Percentiles rank a stretch among this genome's conserved stretches.
phyloP scores from a whole-genome alignment of 2,888 invertebrate species.

The Dastarcus helophoroides region DNA sequence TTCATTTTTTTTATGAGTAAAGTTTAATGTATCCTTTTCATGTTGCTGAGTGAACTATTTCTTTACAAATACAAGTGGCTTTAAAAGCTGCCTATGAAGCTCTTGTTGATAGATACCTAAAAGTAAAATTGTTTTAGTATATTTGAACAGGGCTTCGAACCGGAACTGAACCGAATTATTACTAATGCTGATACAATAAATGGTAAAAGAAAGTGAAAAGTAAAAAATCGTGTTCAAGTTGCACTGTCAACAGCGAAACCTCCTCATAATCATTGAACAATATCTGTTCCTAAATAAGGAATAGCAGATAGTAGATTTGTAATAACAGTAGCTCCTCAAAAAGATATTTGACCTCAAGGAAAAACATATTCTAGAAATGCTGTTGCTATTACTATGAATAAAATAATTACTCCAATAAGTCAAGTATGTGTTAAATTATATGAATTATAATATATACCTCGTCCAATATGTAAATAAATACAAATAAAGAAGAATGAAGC shows the following conservation, averaged over 20 bases:
- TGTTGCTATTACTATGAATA: constrained; percentile 56
- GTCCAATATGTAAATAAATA: constrained; percentile 55
- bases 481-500: constrained; percentile 64
- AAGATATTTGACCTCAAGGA: constrained; percentile 73
- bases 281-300: constrained; percentile 49
- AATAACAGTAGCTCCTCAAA: constrained; percentile 72
- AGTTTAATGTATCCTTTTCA: too few species aligned
- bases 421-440: constrained; percentile 45
- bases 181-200: too few species aligned
- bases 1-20: too few species aligned
- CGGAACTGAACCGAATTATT: too few species aligned
- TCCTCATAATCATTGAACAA: constrained; percentile 65
- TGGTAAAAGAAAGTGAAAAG: too few species aligned
- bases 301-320: constrained; percentile 59
- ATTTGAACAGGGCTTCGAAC: too few species aligned
- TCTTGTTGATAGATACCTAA: too few species aligned
- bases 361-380: constrained; percentile 70
- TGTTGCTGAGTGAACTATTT: too few species aligned
- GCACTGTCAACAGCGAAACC: constrained; percentile 64
- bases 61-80: too few species aligned
- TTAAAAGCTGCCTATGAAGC: too few species aligned
- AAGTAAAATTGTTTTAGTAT: too few species aligned
- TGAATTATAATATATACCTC: constrained; percentile 45
- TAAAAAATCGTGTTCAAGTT: too few species aligned
- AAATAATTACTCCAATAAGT: constrained; percentile 51